Evolutionary conservation across 2,797 vertebrate genomes (phyloP), one percentile per base, ranked within the genome.

Genomic region (Arnoldichthys spilopterus): DNA sequence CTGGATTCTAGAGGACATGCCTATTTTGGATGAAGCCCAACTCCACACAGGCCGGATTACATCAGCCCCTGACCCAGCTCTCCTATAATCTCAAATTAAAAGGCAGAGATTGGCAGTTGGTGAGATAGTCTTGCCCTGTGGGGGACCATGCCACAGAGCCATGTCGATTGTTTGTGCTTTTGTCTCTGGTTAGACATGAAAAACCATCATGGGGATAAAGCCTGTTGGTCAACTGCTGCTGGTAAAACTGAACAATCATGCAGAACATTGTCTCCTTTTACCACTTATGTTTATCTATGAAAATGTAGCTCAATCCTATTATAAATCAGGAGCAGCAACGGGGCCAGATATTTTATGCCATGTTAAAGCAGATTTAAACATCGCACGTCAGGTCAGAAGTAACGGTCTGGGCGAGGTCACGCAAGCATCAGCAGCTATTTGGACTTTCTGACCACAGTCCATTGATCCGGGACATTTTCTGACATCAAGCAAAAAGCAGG

Each of bases 261-360:
- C 6, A 4, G n/a, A 47, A 64, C 11, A 3, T 32, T n/a, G n/a
- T n/a, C 37, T 37, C 37, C 37, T 5, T 0, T n/a, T 32, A 67
- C 37, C n/a, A 53, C n/a, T n/a, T n/a, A n/a, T n/a, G n/a, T 76
- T 51, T 72, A 47, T 71, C 40, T 12, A 7, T n/a, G 28, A 61
- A 49, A 79, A 81, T 61, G 67, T 71, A 73, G 64, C 69, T 77
- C 30, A 83, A 79, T 77, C 26, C 28, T 63, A 77, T 81, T 79
- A 74, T 47, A 59, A n/a, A 59, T 28, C 32, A 22, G 15, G 62
- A 71, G 63, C 74, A 18, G 72, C 26, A 72, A 45, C 26, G 40
- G 49, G 53, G 58, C 30, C 61, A 37, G 37, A 64, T 54, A 74
- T 76, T 74, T 80, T 59, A 30, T 72, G 30, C 37, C 22, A 59